phyloP scores from a whole-genome alignment of 2,113 vertebrate genomes.

The Ceyx margarethae region DNA sequence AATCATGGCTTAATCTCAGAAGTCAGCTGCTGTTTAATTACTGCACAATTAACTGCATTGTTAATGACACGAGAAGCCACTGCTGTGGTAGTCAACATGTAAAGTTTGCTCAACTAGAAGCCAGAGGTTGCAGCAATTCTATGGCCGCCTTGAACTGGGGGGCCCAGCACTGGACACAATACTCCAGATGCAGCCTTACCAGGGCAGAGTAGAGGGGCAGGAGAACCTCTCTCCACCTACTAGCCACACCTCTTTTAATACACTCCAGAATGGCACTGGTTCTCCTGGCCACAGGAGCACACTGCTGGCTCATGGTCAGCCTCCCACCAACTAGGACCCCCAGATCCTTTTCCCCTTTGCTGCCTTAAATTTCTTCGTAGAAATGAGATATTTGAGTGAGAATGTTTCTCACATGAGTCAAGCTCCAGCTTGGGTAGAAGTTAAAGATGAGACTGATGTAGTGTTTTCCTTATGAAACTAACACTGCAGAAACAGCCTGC shows the following conservation, averaged over 20 bases:
- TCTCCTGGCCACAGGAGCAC: too few relatives aligned
- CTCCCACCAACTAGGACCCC: too few relatives aligned
- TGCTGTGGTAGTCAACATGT: background rate
- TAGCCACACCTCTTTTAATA: too few relatives aligned
- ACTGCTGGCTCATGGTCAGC: too few relatives aligned
- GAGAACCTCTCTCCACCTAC: too few relatives aligned
- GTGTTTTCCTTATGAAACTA: background rate
- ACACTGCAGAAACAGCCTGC: background rate
- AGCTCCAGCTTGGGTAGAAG: background rate
- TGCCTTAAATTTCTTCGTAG: background rate
- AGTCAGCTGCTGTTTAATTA: conserved; percentile 70
- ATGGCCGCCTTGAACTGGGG: too few relatives aligned
- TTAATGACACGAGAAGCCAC: conserved; percentile 59
- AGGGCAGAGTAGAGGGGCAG: too few relatives aligned
- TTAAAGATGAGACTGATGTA: background rate
- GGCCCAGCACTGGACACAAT: too few relatives aligned
- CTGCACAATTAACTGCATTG: conserved; percentile 53
- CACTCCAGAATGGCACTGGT: too few relatives aligned
- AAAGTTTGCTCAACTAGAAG: background rate
- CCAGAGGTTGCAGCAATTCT: background rate
- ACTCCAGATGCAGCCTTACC: too few relatives aligned
- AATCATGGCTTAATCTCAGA: conserved; percentile 61
- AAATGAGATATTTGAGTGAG: background rate
- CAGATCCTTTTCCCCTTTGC: too few relatives aligned
- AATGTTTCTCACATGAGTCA: background rate